Percentiles rank a stretch among this genome's conserved stretches.
Conservation (phyloP, 2,888 invertebrate species). For the Mesodorylaimus sp. region DNA sequence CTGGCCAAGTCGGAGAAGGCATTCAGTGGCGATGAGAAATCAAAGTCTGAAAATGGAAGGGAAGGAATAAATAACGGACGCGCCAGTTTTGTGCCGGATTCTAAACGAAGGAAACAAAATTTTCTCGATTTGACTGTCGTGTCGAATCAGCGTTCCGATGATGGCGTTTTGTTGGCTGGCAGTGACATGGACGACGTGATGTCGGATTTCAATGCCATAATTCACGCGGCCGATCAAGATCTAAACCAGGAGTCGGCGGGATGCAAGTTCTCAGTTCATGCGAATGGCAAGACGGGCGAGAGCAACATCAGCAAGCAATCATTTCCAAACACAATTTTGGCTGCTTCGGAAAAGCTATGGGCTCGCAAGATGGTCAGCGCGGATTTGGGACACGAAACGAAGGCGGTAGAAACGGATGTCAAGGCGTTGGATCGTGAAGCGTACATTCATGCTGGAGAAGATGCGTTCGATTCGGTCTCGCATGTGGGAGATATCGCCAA, state of each 20-base stretch:
- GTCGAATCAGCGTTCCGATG: background rate
- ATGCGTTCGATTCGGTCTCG: background rate
- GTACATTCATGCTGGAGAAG: slow-evolving; percentile 9
- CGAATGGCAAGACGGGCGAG: background rate
- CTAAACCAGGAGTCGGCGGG: background rate
- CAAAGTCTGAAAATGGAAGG: background rate
- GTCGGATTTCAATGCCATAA: slow-evolving; percentile 3
- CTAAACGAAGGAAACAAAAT: too few species aligned
- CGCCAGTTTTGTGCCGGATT: too few species aligned
- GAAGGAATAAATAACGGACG: background rate
- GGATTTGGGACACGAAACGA: background rate
- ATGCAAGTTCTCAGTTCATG: too few species aligned
- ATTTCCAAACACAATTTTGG: background rate
- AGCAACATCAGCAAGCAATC: background rate
- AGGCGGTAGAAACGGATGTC: background rate
- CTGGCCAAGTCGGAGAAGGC: background rate
- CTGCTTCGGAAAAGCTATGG: background rate
- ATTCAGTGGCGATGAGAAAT: background rate
- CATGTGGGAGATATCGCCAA: too few species aligned
- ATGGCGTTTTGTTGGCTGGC: background rate
- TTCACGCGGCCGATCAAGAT: background rate
- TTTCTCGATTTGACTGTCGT: background rate
- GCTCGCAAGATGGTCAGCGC: background rate
- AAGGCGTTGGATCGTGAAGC: slow-evolving; percentile 1
- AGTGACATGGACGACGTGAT: background rate